These are phyloP conservation scores for Poeciliopsis gracilis DNA, from an alignment of 2,797 vertebrate species.

Conservation along the genomic window DNA sequence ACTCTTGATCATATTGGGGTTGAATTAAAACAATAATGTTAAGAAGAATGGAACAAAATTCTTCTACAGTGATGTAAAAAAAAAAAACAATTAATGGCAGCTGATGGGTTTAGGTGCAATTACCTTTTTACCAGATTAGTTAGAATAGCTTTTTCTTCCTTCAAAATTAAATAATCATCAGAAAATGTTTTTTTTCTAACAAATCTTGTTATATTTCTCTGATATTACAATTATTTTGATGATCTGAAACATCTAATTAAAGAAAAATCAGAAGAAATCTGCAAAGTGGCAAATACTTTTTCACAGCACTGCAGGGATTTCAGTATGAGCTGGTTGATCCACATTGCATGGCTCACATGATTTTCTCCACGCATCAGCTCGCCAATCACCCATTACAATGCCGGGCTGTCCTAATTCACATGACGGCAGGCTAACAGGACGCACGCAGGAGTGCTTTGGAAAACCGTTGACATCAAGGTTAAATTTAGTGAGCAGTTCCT, in stretches of 20 bases:
- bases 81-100: neutral
- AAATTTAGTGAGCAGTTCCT: slow-evolving; percentile 74
- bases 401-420: slow-evolving; percentile 77
- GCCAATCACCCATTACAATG: slow-evolving; percentile 75
- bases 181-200: neutral
- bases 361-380: slow-evolving; percentile 65
- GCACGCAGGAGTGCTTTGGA: slow-evolving; percentile 50
- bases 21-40: neutral
- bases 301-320: neutral
- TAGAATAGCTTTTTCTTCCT: neutral
- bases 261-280: slow-evolving; percentile 31
- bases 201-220: neutral
- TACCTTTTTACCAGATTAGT: neutral
- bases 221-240: neutral
- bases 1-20: neutral
- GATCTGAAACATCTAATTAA: neutral
- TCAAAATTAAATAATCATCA: neutral
- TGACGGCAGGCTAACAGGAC: slow-evolving; percentile 68
- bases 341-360: slow-evolving; percentile 72
- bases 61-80: neutral
- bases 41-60: neutral
- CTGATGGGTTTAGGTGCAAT: neutral
- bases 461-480: slow-evolving; percentile 72
- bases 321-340: slow-evolving; percentile 59
- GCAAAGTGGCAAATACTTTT: slow-evolving; percentile 46